Evolutionary conservation across 2,797 vertebrate species (phyloP), one percentile per base, ranked within the genome.

Genomic region (Sardinella longiceps): DNA sequence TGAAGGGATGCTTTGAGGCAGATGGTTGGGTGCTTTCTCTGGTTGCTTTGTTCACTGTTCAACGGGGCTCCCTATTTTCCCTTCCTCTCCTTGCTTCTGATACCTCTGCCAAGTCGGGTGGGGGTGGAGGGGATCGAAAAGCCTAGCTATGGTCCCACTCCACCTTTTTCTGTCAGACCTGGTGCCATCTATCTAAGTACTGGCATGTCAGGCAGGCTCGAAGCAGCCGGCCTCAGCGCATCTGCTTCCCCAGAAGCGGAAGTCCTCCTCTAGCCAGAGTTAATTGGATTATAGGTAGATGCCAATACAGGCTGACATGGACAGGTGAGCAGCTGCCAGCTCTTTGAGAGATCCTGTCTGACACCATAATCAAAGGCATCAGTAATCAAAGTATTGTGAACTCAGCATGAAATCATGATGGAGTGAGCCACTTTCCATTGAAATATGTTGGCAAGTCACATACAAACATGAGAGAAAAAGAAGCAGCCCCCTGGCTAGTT

Each of bases 271-370:
- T 85, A 45, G 25, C 56, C 80, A 84, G 82, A 50, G 81, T 86
- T 86, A 86, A 89, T 80, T 85, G 87, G 82, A 86, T 87, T 89
- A 89, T 80, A 85, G 84, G 84, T 88, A 83, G 81, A 84, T 74
- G 81, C 86, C 84, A 84, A 84, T 81, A 82, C 80, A 82, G 46
- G 48, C 84, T 56, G 51, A 82, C 66, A 82, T 11, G 66, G 58
- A 70, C 83, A 80, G 39, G 70, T 80, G 43, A 53, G 28, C 87
- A 87, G 50, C 80, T 85, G 84, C 80, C 82, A 80, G 84, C 81
- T 46, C 80, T 87, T 82, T 74, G 50, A 83, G 83, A 80, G 58
- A 37, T 56, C 28, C 80, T 53, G 58, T 70, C 53, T 85, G 63
- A 50, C 60, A 33, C 18, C 25, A 30, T 10, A 83, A 84, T 87